Percentiles rank a stretch among this genome's conserved stretches.
phyloP scores from a whole-genome alignment of 2,888 invertebrate genomes.

The Penaeus monodon region DNA sequence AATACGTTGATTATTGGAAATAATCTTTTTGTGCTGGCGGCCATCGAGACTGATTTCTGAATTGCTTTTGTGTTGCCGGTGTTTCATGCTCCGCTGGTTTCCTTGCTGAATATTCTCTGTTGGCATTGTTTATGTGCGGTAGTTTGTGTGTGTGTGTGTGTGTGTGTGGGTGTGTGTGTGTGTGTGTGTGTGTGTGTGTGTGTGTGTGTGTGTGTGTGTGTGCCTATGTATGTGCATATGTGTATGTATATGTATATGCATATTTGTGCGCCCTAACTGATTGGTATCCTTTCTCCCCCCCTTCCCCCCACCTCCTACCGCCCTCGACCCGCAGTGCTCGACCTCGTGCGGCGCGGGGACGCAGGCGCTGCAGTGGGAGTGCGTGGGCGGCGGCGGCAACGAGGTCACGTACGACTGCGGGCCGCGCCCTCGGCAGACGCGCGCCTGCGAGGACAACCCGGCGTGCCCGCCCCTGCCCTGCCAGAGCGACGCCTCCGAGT shows the following conservation, averaged over 20 bases:
- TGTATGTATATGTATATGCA: not conserved
- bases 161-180: too few relatives aligned
- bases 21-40: too few relatives aligned
- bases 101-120: too few relatives aligned
- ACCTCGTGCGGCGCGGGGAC: conserved; percentile 51
- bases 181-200: too few relatives aligned
- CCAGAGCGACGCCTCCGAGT: conserved; percentile 52
- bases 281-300: too few relatives aligned
- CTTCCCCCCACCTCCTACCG: not conserved
- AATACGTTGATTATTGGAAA: too few relatives aligned
- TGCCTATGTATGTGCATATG: not conserved
- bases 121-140: too few relatives aligned
- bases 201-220: too few relatives aligned
- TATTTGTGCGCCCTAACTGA: not conserved
- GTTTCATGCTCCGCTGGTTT: too few relatives aligned
- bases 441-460: conserved; percentile 23
- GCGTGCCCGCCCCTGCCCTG: conserved; percentile 30
- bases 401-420: conserved; percentile 48
- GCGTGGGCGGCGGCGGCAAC: conserved; percentile 43
- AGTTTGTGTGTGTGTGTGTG: too few relatives aligned
- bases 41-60: too few relatives aligned
- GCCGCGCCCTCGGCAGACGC: conserved; percentile 13
- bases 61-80: too few relatives aligned
- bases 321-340: conserved; percentile 37
- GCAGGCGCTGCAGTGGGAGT: conserved; percentile 54